A percentile compares a stretch with the other conserved stretches of the same genome.
Conservation (phyloP, 2,888 invertebrate species). For the Acleris sparsana region DNA sequence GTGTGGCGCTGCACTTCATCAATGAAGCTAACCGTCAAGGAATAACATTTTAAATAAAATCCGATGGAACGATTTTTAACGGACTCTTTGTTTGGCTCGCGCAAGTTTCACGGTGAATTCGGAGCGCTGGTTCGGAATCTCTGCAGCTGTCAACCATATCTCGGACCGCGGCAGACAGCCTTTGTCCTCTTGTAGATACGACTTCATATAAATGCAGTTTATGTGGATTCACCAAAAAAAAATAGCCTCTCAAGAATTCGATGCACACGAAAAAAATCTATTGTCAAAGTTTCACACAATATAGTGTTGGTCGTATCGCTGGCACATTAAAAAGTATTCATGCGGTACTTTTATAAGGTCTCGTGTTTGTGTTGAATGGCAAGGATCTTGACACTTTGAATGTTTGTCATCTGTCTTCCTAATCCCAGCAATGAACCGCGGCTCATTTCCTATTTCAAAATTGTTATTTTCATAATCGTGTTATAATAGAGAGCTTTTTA, state of each 20-base stretch:
- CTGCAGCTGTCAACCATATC: slow-evolving; percentile 77
- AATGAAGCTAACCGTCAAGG: slow-evolving; percentile 59
- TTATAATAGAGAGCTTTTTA: no score
- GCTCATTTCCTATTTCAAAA: slow-evolving; percentile 36
- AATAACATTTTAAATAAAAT: slow-evolving; percentile 65
- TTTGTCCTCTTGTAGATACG: slow-evolving; percentile 74
- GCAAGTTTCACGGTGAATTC: slow-evolving; percentile 74
- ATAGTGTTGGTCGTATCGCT: slow-evolving; percentile 78
- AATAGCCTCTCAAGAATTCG: slow-evolving; percentile 73
- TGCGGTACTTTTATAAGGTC: slow-evolving; percentile 76
- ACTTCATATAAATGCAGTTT: slow-evolving; percentile 83
- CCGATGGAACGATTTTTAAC: slow-evolving; percentile 68
- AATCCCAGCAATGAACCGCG: slow-evolving; percentile 47
- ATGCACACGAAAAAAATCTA: slow-evolving; percentile 75
- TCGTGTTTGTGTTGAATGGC: slow-evolving; percentile 67
- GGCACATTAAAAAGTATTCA: slow-evolving; percentile 84
- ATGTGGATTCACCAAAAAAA: slow-evolving; percentile 76
- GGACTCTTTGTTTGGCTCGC: slow-evolving; percentile 68
- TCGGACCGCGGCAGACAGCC: slow-evolving; percentile 68
- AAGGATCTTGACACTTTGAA: slow-evolving; percentile 74
- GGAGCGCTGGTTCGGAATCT: slow-evolving; percentile 60
- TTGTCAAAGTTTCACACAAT: slow-evolving; percentile 71
- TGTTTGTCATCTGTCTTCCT: slow-evolving; percentile 66
- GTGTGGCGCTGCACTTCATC: slow-evolving; percentile 67
- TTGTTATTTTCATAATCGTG: no score